phyloP scores from a whole-genome alignment of 2,888 invertebrate species.

The Oscheius sp. region DNA sequence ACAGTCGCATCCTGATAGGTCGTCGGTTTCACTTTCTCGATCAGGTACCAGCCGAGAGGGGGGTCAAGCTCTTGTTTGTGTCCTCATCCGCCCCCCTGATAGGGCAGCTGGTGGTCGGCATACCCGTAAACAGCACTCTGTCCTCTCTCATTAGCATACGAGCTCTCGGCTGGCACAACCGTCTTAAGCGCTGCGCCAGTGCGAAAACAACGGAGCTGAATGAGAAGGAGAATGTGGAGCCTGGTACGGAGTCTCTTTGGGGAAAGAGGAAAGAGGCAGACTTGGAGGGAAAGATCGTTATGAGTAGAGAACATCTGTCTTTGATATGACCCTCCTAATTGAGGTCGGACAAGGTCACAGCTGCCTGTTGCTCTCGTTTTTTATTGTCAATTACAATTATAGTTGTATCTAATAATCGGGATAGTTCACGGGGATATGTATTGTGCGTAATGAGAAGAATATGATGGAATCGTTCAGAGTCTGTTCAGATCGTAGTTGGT shows the following conservation, averaged over 20 bases:
- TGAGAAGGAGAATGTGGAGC: slow-evolving; percentile 6
- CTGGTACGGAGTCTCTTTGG: not conserved
- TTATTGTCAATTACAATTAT: no score
- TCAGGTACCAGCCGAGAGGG: not conserved
- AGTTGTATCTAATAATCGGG: not conserved
- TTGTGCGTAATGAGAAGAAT: not conserved
- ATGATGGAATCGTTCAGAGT: not conserved
- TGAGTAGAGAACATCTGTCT: no score
- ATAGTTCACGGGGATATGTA: slow-evolving; percentile 8
- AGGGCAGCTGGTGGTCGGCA: slow-evolving; percentile 14
- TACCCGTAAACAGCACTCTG: slow-evolving; percentile 28
- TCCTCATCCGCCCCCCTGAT: slow-evolving; percentile 1
- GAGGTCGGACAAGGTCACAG: no score
- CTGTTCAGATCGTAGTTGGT: not conserved
- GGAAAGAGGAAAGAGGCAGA: not conserved
- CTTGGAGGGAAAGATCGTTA: not conserved
- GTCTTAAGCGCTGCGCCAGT: not conserved
- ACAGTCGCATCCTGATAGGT: slow-evolving; percentile 22
- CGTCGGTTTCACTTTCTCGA: slow-evolving; percentile 3
- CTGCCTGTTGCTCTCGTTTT: no score
- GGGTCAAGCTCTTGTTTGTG: not conserved
- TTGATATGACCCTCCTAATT: no score
- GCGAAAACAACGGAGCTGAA: slow-evolving; percentile 26
- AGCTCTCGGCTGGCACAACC: slow-evolving; percentile 13
- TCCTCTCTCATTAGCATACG: slow-evolving; percentile 28